Base-by-base conservation (phyloP, 2,797 vertebrate genomes). In the Semaprochilodus insignis region DNA sequence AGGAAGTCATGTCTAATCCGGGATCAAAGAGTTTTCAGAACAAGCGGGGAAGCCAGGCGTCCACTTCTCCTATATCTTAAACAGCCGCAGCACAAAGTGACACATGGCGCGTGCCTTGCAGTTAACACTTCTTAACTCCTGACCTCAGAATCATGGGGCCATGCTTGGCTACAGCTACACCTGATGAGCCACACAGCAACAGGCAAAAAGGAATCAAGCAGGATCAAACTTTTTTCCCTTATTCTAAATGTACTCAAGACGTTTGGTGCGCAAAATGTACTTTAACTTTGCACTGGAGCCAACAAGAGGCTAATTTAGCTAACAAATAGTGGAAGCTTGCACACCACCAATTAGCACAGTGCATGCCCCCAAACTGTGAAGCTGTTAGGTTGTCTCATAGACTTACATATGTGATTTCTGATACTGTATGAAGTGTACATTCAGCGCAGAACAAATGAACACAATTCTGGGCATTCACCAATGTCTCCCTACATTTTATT, bases 1-100 rank as follows among this genome's bases (percentile, higher is more conserved):
- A 85, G 74, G 83, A 89, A 87, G 27, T 31, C 14, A 31, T 36
- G 21, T 63, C 25, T 63, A 27, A 73, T 48, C 55, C 74, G 3
- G 16, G 91, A 93, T 92, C 89, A 93, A 92, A 92, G 91, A 87
- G 17, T 52, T 76, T 81, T 77, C 77, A 80, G 90, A 52, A 52
- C 44, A 71, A 23, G 40, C 8, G n/a, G 6, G 69, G 14, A 51
- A 48, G 44, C 13, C 7, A 52, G 69, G 44, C n/a, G 5, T 25
- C 40, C 44, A 14, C 69, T 70, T 34, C 19, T 67, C 17, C 65
- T 52, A 40, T 72, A 23, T 72, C 14, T 51, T 72, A 72, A 72
- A 25, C 14, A 72, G 70, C 70, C 3, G 6, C 14, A 7, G 44
- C 11, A 11, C 48, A 23, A 51, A 74, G 25, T 74, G 52, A 27